These are phyloP conservation scores for Euclidia mi DNA, from an alignment of 2,888 invertebrate genomes.

Conservation along the genomic window DNA sequence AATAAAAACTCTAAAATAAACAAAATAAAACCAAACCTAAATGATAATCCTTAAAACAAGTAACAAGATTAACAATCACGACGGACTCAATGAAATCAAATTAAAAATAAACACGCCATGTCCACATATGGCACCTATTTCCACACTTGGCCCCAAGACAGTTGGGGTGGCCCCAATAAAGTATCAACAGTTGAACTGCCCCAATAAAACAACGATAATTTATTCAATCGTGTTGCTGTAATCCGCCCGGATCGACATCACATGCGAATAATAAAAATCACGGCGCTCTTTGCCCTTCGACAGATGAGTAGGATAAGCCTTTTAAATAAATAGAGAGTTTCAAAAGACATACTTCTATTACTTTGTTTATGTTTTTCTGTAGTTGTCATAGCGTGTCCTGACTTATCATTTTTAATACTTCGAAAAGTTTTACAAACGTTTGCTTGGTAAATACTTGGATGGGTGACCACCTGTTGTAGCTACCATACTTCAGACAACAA, in stretches of 20 bases:
- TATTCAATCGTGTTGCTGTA: conserved; percentile 74
- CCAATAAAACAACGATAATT: conserved; percentile 76
- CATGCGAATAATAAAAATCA: conserved; percentile 82
- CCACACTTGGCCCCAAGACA: conserved; percentile 14
- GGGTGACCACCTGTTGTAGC: no score
- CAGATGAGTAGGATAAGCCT: conserved; percentile 25
- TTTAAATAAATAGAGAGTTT: conserved; percentile 5
- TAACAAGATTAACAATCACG: conserved; percentile 49
- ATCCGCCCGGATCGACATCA: conserved; percentile 70
- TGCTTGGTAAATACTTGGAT: no score
- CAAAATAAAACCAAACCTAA: not conserved
- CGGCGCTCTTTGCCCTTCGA: conserved; percentile 61
- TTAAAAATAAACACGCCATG: conserved; percentile 54
- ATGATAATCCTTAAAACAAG: conserved; percentile 7
- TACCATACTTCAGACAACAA: no score
- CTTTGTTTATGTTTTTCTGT: no score
- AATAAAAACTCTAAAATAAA: no score
- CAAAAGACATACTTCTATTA: no score
- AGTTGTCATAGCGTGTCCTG: no score
- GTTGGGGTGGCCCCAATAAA: conserved; percentile 24
- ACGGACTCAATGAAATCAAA: conserved; percentile 42
- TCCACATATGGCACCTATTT: conserved; percentile 50
- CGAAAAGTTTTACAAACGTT: no score
- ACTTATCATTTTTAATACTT: no score
- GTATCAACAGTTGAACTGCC: conserved; percentile 32